Percentiles rank a stretch among this genome's conserved stretches.
These are phyloP conservation scores for Ennomos erosarius DNA, from an alignment of 2,888 invertebrate species.

Conservation along the genomic window DNA sequence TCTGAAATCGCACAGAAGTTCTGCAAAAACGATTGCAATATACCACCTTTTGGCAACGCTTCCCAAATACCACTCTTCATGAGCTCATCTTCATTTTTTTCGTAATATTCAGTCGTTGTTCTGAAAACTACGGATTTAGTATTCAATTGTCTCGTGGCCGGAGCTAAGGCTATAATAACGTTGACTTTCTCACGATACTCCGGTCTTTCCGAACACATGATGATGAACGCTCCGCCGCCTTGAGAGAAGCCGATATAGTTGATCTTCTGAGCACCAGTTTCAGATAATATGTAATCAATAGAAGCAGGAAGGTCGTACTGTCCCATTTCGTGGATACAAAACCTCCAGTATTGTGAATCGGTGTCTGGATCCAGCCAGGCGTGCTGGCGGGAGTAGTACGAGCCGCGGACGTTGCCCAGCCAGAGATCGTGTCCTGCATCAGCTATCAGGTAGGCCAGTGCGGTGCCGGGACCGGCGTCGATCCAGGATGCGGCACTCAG, in stretches of 20 bases:
- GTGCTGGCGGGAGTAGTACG: slow-evolving; percentile 37
- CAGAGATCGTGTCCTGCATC: slow-evolving; percentile 46
- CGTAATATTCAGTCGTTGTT: slow-evolving; percentile 31
- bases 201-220: slow-evolving; percentile 48
- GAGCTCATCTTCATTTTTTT: slow-evolving; percentile 43
- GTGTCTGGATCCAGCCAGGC: slow-evolving; percentile 35
- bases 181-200: slow-evolving; percentile 53
- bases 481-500: slow-evolving; percentile 48
- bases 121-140: slow-evolving; percentile 60
- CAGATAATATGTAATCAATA: slow-evolving; percentile 49
- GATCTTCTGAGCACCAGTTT: slow-evolving; percentile 42
- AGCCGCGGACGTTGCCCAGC: slow-evolving; percentile 43
- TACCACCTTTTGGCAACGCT: slow-evolving; percentile 53
- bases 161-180: slow-evolving; percentile 86
- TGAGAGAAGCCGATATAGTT: slow-evolving; percentile 51
- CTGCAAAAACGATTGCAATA: slow-evolving; percentile 52
- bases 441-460: slow-evolving; percentile 49
- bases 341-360: slow-evolving; percentile 48
- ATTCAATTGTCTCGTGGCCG: slow-evolving; percentile 80
- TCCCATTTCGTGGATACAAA: slow-evolving; percentile 49
- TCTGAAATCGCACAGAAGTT: slow-evolving; percentile 56
- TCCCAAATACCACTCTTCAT: slow-evolving; percentile 49
- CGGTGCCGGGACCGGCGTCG: slow-evolving; percentile 43
- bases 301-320: slow-evolving; percentile 47
- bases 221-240: slow-evolving; percentile 42